Base-by-base conservation (phyloP, 1,140 invertebrate species). In the Aradophagus sp. region DNA sequence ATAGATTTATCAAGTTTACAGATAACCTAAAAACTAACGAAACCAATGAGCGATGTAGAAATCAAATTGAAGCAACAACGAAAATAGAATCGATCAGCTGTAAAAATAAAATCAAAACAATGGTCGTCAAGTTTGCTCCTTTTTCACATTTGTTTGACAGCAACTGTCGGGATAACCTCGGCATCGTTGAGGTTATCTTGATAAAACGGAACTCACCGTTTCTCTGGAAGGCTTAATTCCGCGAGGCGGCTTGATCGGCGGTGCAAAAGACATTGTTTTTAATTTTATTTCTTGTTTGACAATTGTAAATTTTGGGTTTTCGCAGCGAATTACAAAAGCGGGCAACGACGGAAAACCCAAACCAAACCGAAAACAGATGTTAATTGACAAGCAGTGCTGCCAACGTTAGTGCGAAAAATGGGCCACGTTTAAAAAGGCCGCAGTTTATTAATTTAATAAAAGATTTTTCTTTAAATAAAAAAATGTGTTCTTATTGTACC, bases 161-260 rank as follows among this genome's bases (percentile, higher is more conserved):
- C 11, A 19, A 36, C 17, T 20, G 34, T 42, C 1, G 10, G 26
- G 23, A 45, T 63, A 63, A 71, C 36, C 53, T 69, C 12, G 45
- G 29, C 52, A 66, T 23, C 6, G 1, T 31, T 31, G 39, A 35
- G 29, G 6, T 41, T 19, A 59, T 50, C 45, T 17, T 13, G 15
- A 15, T 20, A 11, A 26, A 23, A 23, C 44, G n/a, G 7, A 2
- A 81, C 80, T 87, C 89, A 93, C 93, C 74, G 92, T 92, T 89
- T 95, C 93, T 86, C 93, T 93, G 12, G 91, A 89, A 74, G 91
- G 89, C 87, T 94, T 94, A 31, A 93, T 91, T 11, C 92, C 92
- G 74, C 93, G 86, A 1, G 93, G 93, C 77, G 93, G 93, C 83
- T 94, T 94, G 26, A 91, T 89, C 19, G 93, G 93, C 50, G 92